Evolutionary conservation across 2,888 invertebrate genomes (phyloP), one percentile per base, ranked within the genome.

Genomic region (Netelia virgata): DNA sequence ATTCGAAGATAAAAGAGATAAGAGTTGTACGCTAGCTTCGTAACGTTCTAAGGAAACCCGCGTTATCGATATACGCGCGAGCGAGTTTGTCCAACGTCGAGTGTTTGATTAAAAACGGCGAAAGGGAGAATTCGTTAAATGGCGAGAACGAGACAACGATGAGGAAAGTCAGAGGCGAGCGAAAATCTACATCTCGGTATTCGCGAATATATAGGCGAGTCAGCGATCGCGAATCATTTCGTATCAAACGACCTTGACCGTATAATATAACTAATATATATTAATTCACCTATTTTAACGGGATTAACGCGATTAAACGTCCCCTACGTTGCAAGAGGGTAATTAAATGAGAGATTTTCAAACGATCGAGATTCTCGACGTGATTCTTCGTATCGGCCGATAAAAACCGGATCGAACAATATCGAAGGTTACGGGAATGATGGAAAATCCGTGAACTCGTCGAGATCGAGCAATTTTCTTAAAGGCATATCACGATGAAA

Each of bases 401-500:
- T 18, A 18, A 57, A 57, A 20, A 57, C 20, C 18, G 16, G 57
- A 57, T 57, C 16, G 9, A 57, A 57, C 18, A 18, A 57, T 57
- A 14, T 47, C 14, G 47, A 14, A 47, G 14, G 47, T 47, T 10
- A 47, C 1, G 57, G 41, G 55, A 47, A 53, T 28, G 23, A 28
- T 9, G 41, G 59, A 68, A 47, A 68, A 18, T 47, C 53, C 50
- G 50, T 66, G 14, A 11, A 61, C 20, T 61, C 11, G 18, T 43
- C 16, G 18, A 18, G 76, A 68, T 74, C 66, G 41, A 11, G 20
- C 66, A 53, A 61, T 74, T 74, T 70, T 63, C 18, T 76, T 36
- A 61, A 55, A 41, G 53, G 18, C 23, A 80, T 69, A 14, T 36
- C 57, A 28, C 20, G 9, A 57, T 16, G 57, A 57, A 57, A 16